phyloP scores from a whole-genome alignment of 1,140 invertebrate species.

The Lordiphosa stackelbergi region DNA sequence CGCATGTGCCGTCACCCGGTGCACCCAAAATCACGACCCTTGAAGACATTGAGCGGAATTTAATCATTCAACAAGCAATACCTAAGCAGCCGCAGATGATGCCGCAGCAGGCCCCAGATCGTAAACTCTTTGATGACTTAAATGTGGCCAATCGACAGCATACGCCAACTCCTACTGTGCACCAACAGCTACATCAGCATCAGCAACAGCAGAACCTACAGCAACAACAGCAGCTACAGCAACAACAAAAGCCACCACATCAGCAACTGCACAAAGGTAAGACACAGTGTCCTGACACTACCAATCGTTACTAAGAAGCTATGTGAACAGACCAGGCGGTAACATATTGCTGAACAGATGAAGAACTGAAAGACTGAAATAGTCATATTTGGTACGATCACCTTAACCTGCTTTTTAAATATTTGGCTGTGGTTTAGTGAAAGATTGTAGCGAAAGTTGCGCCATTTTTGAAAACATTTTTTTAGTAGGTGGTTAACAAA shows the following conservation, averaged over 20 bases:
- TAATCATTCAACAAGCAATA: slow-evolving; percentile 71
- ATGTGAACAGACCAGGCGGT: too few relatives aligned
- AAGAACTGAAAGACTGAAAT: too few relatives aligned
- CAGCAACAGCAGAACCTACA: slow-evolving; percentile 48
- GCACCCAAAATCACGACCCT: slow-evolving; percentile 66
- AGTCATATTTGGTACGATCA: too few relatives aligned
- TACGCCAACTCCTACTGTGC: slow-evolving; percentile 45
- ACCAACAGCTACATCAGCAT: slow-evolving; percentile 33
- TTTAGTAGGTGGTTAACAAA: too few relatives aligned
- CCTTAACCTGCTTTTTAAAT: too few relatives aligned
- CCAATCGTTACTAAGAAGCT: too few relatives aligned
- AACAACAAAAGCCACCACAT: slow-evolving; percentile 20
- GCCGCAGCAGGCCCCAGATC: slow-evolving; percentile 23
- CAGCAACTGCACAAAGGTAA: slow-evolving; percentile 60
- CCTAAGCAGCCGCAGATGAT: slow-evolving; percentile 34
- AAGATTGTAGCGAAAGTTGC: too few relatives aligned
- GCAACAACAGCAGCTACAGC: slow-evolving; percentile 18
- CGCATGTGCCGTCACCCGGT: slow-evolving; percentile 29
- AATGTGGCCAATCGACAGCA: slow-evolving; percentile 51
- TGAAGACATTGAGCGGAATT: slow-evolving; percentile 75
- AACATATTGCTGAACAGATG: too few relatives aligned
- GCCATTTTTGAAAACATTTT: too few relatives aligned
- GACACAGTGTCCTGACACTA: not conserved
- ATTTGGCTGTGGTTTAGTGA: too few relatives aligned
- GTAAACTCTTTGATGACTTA: slow-evolving; percentile 45